Evolutionary conservation across 2,797 vertebrate genomes (phyloP).

Genomic region (Vespertilio murinus): DNA sequence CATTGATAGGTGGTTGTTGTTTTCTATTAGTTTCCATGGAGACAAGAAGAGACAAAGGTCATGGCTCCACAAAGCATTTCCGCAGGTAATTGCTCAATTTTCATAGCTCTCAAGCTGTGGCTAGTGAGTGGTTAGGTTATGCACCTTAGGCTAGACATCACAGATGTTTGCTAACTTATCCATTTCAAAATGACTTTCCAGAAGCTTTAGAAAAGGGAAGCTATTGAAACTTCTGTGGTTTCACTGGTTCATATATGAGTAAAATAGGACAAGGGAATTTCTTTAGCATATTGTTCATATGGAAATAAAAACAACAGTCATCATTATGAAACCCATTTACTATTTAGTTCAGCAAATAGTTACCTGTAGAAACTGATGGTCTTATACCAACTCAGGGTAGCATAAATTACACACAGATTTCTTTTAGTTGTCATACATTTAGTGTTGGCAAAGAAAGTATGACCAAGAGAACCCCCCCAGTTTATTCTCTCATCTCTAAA

Average conservation of each 20-base stretch:
- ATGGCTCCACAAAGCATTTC: constrained; percentile 73
- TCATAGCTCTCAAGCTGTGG: constrained; percentile 74
- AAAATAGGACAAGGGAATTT: constrained; percentile 25
- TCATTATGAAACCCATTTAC: constrained; percentile 37
- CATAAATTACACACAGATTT: neutral
- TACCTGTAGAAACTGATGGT: neutral
- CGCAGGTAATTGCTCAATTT: constrained; percentile 79
- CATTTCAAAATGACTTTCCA: constrained; percentile 77
- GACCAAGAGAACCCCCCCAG: neutral
- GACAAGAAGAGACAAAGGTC: constrained; percentile 55
- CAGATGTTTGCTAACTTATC: constrained; percentile 74
- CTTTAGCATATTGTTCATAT: constrained; percentile 20
- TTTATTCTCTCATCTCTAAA: neutral
- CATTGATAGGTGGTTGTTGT: neutral
- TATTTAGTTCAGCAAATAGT: constrained; percentile 39
- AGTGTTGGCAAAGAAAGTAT: neutral
- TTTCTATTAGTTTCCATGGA: constrained; percentile 46
- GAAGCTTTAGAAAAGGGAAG: constrained; percentile 75
- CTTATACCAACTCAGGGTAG: neutral
- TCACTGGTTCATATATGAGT: neutral
- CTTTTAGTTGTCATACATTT: neutral
- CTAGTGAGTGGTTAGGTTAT: constrained; percentile 69
- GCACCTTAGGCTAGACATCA: constrained; percentile 66
- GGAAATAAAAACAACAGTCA: constrained; percentile 27
- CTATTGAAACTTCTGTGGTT: constrained; percentile 53